These are phyloP conservation scores for Otus sunia DNA, from an alignment of 2,113 vertebrate species.

Conservation along the genomic window DNA sequence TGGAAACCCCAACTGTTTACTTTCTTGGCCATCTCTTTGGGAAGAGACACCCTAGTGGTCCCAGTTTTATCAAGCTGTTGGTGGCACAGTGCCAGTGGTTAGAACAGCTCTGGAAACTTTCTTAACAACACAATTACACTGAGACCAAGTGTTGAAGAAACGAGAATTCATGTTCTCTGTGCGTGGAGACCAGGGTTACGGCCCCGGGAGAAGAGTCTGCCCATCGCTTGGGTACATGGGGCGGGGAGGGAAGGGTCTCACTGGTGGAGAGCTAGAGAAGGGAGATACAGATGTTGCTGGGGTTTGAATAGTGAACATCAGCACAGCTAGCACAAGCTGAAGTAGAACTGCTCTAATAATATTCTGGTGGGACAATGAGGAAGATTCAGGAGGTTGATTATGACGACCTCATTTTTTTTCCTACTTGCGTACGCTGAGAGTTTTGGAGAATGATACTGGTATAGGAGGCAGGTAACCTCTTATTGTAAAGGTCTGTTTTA, in stretches of 20 bases:
- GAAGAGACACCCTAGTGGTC: not conserved
- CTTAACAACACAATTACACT: not conserved
- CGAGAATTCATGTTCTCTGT: not conserved
- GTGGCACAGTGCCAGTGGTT: not conserved
- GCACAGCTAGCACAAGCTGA: not conserved
- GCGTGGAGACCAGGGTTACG: not conserved
- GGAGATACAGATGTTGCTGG: not conserved
- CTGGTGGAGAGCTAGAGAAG: not conserved
- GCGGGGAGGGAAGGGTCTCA: not conserved
- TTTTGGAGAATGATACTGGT: not conserved
- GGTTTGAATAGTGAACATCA: not conserved
- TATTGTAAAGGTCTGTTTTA: not conserved
- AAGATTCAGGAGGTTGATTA: not conserved
- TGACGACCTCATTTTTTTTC: not conserved
- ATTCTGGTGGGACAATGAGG: rapidly evolving
- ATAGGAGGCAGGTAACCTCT: not conserved
- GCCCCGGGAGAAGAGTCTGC: not conserved
- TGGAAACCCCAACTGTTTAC: not conserved
- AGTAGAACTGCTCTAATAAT: not conserved
- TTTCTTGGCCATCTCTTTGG: not conserved
- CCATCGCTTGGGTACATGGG: rapidly evolving
- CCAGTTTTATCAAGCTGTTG: not conserved
- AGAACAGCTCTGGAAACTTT: not conserved
- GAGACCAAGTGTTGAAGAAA: not conserved
- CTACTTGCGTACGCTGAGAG: not conserved